Percentiles rank a stretch among this genome's conserved stretches.
Conservation (phyloP, 1,140 invertebrate genomes). For the Dufourea novaeangliae region DNA sequence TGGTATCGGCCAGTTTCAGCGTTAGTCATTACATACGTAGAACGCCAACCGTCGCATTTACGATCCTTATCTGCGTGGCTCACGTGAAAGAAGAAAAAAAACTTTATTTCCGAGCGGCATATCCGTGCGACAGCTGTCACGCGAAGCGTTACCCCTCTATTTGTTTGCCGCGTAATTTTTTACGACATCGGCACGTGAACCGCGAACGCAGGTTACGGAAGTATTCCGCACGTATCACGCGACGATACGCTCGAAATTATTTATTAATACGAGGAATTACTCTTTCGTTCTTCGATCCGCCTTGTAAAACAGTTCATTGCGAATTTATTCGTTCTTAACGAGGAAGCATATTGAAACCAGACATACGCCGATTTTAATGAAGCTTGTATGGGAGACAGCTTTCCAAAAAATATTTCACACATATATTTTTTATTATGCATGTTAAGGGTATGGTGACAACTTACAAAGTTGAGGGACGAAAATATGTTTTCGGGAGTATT, state of each 20-base stretch:
- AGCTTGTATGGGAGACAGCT: no score
- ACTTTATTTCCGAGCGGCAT: conserved; percentile 38
- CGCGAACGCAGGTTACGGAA: not conserved
- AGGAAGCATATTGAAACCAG: no score
- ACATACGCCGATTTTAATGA: no score
- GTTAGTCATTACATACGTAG: conserved; percentile 41
- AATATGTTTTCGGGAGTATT: no score
- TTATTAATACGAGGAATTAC: not conserved
- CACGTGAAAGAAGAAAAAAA: conserved; percentile 14
- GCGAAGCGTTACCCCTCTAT: conserved; percentile 39
- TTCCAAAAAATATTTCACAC: no score
- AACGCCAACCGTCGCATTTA: conserved; percentile 14
- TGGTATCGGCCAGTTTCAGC: conserved; percentile 9
- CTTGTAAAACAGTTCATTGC: no score
- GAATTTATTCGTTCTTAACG: no score
- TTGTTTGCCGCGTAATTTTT: conserved; percentile 46
- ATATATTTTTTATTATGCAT: no score
- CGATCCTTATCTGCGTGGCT: conserved; percentile 29
- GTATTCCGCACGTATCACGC: not conserved
- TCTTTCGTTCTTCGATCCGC: not conserved
- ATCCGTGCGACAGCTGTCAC: conserved; percentile 46
- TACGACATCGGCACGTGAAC: conserved; percentile 32
- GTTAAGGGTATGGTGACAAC: no score
- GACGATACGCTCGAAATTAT: conserved; percentile 3
- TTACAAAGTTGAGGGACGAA: no score